Base-by-base conservation (phyloP, 2,113 vertebrate species). In the Drymodes brunneopygia region DNA sequence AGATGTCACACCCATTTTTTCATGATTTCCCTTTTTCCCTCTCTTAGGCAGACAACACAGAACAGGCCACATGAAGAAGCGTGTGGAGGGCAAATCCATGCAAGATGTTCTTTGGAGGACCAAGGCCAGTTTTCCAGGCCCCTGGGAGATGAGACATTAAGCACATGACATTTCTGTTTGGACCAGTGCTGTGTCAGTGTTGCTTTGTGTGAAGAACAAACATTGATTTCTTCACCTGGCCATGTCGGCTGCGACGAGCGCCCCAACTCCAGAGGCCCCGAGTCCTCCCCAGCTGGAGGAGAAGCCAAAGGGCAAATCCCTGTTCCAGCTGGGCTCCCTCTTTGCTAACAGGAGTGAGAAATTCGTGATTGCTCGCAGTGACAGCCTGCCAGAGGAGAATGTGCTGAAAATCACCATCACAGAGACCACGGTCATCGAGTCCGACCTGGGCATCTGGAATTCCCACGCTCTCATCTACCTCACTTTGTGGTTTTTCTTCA, bases 401-500 rank as follows among this genome's bases (percentile, higher is more conserved):
- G 98, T 99, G 10, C 97, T 99, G 66, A 98, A 99, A 38, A 98
- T 99, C 93, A 99, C 99, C 2, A 98, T 99, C 95, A 99, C 99
- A 0, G 99, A 99, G 98, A 99, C 99, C 4, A 99, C 99, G 0
- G 97, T 99, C 61, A 98, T 99, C 5, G 99, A 99, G 97, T 98
- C 99, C 0, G 99, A 99, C 95, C 96, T 98, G 29, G 99, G 99
- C 16, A 98, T 99, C 70, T 99, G 98, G 98, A 99, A 98, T 71
- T 97, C 98, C 17, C 97, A 98, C 19, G 98, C 99, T 0, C 95
- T 99, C 62, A 74, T 94, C 85, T 99, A 99, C 97, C 98, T 99
- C 96, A 93, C 95, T 6, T 83, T 99, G 31, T 99, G 99, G 99
- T 99, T 98, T 93, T 99, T 99, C 98, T 99, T 99, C 98, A 99